These are phyloP conservation scores for Atta cephalotes DNA, from an alignment of 1,140 invertebrate species.

Conservation along the genomic window DNA sequence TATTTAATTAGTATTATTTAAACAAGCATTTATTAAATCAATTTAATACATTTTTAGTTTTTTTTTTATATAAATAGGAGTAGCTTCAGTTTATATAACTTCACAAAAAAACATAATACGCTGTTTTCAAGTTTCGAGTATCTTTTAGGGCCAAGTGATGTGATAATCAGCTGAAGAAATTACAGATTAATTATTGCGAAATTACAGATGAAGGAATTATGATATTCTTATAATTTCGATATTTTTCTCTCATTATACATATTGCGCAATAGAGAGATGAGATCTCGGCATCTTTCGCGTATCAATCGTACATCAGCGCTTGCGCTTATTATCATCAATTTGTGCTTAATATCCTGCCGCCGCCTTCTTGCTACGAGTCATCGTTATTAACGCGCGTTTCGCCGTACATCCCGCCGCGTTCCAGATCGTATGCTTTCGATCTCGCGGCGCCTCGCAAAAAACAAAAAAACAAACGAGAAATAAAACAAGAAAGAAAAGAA, in stretches of 20 bases:
- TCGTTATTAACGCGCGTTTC: constrained; percentile 42
- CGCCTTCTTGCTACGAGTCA: constrained; percentile 32
- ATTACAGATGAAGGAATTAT: neutral
- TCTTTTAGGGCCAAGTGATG: neutral
- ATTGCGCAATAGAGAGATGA: neutral
- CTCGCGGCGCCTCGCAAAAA: constrained; percentile 25
- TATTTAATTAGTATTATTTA: no score
- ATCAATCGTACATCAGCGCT: constrained; percentile 2
- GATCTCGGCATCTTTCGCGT: neutral
- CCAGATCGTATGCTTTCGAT: constrained; percentile 52
- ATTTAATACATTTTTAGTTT: no score
- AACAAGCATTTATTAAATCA: no score
- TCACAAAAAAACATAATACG: neutral
- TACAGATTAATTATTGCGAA: no score
- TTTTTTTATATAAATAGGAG: neutral
- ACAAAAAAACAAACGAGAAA: neutral
- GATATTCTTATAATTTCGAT: neutral
- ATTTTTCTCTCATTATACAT: neutral
- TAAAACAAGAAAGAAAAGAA: constrained; percentile 18
- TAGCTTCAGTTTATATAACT: neutral
- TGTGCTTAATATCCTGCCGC: neutral
- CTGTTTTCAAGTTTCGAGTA: neutral
- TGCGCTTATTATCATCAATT: constrained; percentile 19
- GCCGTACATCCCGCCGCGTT: constrained; percentile 35
- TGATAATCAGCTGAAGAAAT: neutral